Evolutionary conservation across 2,797 vertebrate species (phyloP), one percentile per base, ranked within the genome.

Genomic region (Hippopotamyrus pictus): DNA sequence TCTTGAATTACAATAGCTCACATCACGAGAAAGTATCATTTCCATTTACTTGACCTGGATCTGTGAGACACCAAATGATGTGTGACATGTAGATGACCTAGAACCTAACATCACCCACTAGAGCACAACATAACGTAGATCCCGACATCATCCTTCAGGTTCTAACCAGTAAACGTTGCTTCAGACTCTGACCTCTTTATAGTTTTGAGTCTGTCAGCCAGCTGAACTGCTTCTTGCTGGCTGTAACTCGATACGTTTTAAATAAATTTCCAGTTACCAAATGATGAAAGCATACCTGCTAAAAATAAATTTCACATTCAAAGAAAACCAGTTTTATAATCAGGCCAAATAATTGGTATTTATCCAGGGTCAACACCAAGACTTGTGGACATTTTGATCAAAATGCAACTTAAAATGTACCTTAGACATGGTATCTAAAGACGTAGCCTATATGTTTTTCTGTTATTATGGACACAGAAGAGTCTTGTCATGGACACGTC

Each of bases 1-100:
- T 57, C 86, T 87, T 87, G 53, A 87, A 87, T 87, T 87, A 57
- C 86, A 87, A 14, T 62, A 25, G 48, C 22, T 85, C 48, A 53
- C 19, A 53, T 50, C 50, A 53, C 19, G 25, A 53, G 29, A 62
- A 41, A 59, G 29, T 33, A 29, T 22, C 51, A 57, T 4, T 86
- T 29, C 46, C 51, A 86, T 86, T 87, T n/a, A 51, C 33, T 85
- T 85, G 83, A 85, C 83, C 83, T 51, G 44, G 48, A 14, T 85
- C 83, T 50, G 83, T 53, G 25, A 50, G 83, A 50, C 25, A 29
- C 83, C 44, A 25, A 85, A 85, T 19, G 22, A 46, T 82, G 41
- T 73, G 69, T 17, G 33, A 17, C 0, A 0, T 73, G 33, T 41
- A 17, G 69, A 5, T 2, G 2, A 82, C 37, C 37, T 82, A 44